A percentile compares a stretch with the other conserved stretches of the same genome.
Evolutionary conservation across 2,113 vertebrate genomes (phyloP).

Genomic region (Sceloporus tristichus): DNA sequence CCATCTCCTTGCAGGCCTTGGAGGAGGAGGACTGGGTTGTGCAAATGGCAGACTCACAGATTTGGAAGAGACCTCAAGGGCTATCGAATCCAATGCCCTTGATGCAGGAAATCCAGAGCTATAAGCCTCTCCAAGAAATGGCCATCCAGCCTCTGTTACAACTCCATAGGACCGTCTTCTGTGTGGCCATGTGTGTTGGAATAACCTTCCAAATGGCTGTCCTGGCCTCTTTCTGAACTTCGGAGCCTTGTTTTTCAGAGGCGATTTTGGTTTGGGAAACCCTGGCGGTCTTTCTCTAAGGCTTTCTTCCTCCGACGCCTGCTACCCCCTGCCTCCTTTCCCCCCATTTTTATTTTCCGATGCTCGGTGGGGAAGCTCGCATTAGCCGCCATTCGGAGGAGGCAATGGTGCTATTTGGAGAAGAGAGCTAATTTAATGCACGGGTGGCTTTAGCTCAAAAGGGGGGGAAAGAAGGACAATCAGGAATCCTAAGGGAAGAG

Average conservation of each 20-base stretch:
- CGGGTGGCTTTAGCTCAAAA: constrained; percentile 87
- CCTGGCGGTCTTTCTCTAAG: neutral
- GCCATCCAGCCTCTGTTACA: too few relatives aligned
- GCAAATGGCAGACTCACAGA: too few relatives aligned
- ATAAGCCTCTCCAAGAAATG: too few relatives aligned
- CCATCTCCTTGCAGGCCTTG: too few relatives aligned
- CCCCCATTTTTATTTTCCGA: constrained; percentile 42
- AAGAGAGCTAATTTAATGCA: constrained; percentile 89
- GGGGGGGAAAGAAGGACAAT: constrained; percentile 77
- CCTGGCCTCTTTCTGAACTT: too few relatives aligned
- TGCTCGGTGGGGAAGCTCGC: constrained; percentile 60
- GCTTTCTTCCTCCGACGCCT: neutral
- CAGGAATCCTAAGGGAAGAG: constrained; percentile 79
- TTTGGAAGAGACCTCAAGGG: too few relatives aligned
- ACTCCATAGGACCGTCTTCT: too few relatives aligned
- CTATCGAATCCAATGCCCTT: too few relatives aligned
- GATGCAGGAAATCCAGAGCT: too few relatives aligned
- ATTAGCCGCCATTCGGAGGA: constrained; percentile 67
- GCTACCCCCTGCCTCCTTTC: neutral
- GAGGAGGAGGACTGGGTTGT: too few relatives aligned
- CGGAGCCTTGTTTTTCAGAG: too few relatives aligned
- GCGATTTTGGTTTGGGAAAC: fast-evolving
- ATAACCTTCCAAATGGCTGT: neutral
- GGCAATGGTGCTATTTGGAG: constrained; percentile 82
- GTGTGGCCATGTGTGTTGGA: too few relatives aligned